Evolutionary conservation across 2,888 invertebrate species (phyloP).

Genomic region (Chrysolina oricalcia): DNA sequence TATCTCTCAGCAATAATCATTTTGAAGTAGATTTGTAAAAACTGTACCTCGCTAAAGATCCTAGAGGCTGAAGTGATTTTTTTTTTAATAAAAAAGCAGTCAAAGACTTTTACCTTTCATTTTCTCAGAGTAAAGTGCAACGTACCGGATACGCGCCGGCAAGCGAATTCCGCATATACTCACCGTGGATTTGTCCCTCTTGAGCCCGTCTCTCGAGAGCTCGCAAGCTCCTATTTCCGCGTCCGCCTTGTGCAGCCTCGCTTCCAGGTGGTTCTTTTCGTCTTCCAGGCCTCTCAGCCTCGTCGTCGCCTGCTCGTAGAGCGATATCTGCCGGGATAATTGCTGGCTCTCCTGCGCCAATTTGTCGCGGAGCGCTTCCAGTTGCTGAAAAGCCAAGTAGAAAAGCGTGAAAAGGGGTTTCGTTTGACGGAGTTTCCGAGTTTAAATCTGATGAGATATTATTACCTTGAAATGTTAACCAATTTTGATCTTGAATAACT

Average conservation of each 20-base stretch:
- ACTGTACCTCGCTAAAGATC: no score
- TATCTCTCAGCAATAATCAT: no score
- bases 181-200: constrained; percentile 86
- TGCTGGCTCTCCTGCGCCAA: constrained; percentile 83
- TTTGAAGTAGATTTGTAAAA: no score
- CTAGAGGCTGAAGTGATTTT: no score
- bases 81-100: no score
- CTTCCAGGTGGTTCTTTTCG: constrained; percentile 83
- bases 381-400: constrained; percentile 75
- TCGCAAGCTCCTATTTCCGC: constrained; percentile 85
- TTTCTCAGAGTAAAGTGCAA: neutral
- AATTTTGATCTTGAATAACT: no score
- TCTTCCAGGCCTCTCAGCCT: constrained; percentile 82
- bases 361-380: constrained; percentile 85
- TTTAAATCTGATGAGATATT: no score
- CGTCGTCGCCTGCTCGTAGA: constrained; percentile 78
- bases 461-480: no score
- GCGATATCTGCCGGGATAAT: constrained; percentile 79
- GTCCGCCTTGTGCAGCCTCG: constrained; percentile 85
- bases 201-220: constrained; percentile 81
- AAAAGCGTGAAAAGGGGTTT: neutral
- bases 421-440: constrained; percentile 21
- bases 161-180: constrained; percentile 61
- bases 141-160: neutral
- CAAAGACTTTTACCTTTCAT: no score